These are phyloP conservation scores for Anthoscopus minutus DNA, from an alignment of 2,113 vertebrate genomes.

Conservation along the genomic window DNA sequence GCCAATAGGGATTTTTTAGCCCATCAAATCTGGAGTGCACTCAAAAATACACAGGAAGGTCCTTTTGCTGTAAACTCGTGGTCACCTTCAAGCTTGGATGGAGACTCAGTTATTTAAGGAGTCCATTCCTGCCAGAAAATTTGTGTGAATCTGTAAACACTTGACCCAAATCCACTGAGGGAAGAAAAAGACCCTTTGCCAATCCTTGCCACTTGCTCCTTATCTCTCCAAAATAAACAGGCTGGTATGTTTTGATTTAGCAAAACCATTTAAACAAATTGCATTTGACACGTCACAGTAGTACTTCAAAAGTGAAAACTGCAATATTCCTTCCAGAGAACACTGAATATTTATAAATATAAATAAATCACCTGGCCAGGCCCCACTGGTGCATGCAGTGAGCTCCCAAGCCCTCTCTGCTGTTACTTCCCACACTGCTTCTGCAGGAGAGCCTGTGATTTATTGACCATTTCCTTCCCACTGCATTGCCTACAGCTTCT, in stretches of 20 bases:
- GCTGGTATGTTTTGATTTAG: background rate
- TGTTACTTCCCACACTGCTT: background rate
- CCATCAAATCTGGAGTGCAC: background rate
- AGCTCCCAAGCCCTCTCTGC: background rate
- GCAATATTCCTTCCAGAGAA: background rate
- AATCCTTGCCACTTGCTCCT: background rate
- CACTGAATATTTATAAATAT: background rate
- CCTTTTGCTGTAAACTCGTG: background rate
- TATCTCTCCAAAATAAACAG: background rate
- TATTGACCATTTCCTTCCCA: background rate
- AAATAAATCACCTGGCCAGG: background rate
- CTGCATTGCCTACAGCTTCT: background rate
- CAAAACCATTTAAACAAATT: background rate
- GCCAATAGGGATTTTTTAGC: background rate
- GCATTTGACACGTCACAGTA: background rate
- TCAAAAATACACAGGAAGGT: background rate
- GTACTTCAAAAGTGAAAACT: background rate
- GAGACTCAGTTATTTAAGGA: background rate
- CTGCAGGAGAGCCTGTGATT: background rate
- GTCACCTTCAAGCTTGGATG: background rate
- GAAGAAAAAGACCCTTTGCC: background rate
- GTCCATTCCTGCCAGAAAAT: background rate
- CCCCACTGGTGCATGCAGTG: background rate
- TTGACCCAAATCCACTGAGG: background rate
- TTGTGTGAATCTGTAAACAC: background rate